Conservation (phyloP, 2,888 invertebrate species). For the Norana najaformis region DNA sequence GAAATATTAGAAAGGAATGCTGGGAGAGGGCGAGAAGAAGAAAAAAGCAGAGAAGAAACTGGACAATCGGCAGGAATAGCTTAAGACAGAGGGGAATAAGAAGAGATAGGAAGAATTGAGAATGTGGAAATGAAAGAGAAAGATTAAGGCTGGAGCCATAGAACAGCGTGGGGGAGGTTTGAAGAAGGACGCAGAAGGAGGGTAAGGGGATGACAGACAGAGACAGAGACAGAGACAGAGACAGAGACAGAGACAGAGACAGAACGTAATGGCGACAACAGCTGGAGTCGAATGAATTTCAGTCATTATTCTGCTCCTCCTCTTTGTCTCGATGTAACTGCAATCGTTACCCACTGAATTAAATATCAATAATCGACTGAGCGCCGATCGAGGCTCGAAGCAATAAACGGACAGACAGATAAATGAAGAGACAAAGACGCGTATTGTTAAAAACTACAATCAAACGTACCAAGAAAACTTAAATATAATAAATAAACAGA, state of each 20-base stretch:
- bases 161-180: background rate
- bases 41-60: too few relatives aligned
- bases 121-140: background rate
- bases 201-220: background rate
- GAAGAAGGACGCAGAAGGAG: background rate
- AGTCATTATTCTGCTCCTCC: background rate
- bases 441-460: background rate
- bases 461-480: background rate
- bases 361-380: background rate
- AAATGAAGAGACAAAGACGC: background rate
- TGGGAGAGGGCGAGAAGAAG: too few relatives aligned
- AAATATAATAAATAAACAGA: background rate
- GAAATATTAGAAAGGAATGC: too few relatives aligned
- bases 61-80: too few relatives aligned
- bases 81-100: background rate
- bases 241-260: too few relatives aligned
- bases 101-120: background rate
- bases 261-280: background rate
- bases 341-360: background rate
- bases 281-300: background rate
- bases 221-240: background rate
- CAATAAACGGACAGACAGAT: background rate
- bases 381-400: background rate
- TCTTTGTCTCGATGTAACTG: background rate
- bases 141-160: background rate